Base-by-base conservation (phyloP, 2,113 vertebrate genomes). In the Rallus limicola region DNA sequence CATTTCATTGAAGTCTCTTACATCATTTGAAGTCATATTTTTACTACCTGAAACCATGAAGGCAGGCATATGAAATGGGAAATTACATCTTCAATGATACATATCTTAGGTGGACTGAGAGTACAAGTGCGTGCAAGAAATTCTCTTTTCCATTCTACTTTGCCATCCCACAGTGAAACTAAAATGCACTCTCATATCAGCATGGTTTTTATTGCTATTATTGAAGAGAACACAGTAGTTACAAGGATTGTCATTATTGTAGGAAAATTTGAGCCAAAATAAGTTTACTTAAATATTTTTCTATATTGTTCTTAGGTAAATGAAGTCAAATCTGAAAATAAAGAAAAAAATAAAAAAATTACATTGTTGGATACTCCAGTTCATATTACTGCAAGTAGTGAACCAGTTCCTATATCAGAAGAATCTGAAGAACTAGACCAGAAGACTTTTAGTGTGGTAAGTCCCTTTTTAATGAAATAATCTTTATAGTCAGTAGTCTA, bases 391-490 rank as follows among this genome's bases (percentile, higher is more conserved):
- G 98, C 99, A 33, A 97, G 98, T 55, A 98, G 98, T 82, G 99
- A 99, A 24, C 98, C 97, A 16, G 97, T 99, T 82, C 98, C 98
- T 25, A 97, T 99, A 82, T 98, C 98, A 9, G 99, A 99, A 95
- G 99, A 99, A 92, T 99, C 99, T 19, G 99, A 99, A 96, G 99
- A 99, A 52, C 98, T 99, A 46, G 99, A 99, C 98, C 99, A 99
- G 97, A 99, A 99, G 96, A 99, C 99, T 15, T 99, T 99, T 91
- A 99, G 99, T 83, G 99, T 99, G 98, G 99, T 99, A 97, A 94
- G 99, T 94, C 75, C 8, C 15, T 21, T 62, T 75, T 91, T 67
- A 28, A 12, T 60, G 72, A 46, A 33, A 50, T 46, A 29, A 2
- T 24, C 9, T 31, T 82, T 70, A 26, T 44, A 36, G 15, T 82